Conservation (phyloP, 2,888 invertebrate species). For the Melipona beecheii region DNA sequence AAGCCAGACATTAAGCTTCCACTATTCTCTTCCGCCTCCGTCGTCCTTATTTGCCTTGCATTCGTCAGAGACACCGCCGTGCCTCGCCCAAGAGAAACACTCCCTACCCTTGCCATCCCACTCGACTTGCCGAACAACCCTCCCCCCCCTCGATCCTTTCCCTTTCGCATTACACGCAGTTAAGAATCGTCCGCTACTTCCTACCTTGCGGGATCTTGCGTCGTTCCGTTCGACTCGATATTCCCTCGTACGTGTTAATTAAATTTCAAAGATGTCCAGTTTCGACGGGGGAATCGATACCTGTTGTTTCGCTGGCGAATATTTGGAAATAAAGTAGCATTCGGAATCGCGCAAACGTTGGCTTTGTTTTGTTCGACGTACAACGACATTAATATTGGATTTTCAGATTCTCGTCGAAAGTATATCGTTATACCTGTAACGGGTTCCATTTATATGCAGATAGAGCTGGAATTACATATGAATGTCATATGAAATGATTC, state of each 20-base stretch:
- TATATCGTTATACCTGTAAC: too few relatives aligned
- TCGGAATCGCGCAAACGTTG: neutral
- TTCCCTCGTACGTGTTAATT: conserved; percentile 20
- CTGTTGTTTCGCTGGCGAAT: neutral
- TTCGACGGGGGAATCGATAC: conserved; percentile 1
- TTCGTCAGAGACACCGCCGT: conserved; percentile 69
- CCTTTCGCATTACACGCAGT: conserved; percentile 34
- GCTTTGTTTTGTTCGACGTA: neutral
- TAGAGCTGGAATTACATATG: neutral
- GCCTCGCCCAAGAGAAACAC: conserved; percentile 43
- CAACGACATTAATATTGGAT: neutral
- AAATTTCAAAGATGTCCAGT: conserved; percentile 4
- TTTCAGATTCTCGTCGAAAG: neutral
- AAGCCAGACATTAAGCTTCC: conserved; percentile 75
- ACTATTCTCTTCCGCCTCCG: conserved; percentile 57
- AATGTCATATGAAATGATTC: neutral
- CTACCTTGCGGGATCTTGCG: too few relatives aligned
- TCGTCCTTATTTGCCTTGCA: conserved; percentile 75
- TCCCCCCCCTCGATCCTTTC: conserved; percentile 48
- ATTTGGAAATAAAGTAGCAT: neutral
- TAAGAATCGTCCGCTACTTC: neutral
- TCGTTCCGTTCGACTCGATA: too few relatives aligned
- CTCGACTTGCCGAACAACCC: conserved; percentile 15
- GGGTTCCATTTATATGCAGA: neutral
- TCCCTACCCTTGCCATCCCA: conserved; percentile 30